Evolutionary conservation across 2,888 invertebrate genomes (phyloP), one percentile per base, ranked within the genome.

Genomic region (Acleris laterana): DNA sequence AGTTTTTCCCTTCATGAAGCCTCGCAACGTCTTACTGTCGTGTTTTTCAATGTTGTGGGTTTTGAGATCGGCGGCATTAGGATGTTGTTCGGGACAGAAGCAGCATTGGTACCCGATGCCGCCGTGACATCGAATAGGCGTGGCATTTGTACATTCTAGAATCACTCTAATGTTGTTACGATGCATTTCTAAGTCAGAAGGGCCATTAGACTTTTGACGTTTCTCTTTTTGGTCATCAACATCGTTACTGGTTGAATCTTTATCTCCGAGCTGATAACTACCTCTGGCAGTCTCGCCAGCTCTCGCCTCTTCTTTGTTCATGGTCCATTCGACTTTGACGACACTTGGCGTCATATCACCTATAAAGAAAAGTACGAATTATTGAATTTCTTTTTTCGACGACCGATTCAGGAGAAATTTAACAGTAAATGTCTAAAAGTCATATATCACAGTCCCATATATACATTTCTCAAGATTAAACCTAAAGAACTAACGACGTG

Each of bases 81-180:
- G 69, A 42, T 69, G 82, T 28, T 81, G 78, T 1, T 74, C 50
- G 1, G 68, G 64, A 62, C 86, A 87, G 53, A 76, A 87, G 53
- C 77, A 77, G 51, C 86, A 87, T 0, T 74, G 75, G 50, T 81
- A 87, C 0, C 84, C 85, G 1, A 79, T 77, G 1, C 82, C 82
- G 11, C 71, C 77, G 13, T 75, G 75, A 4, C 75, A 71, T 49
- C 81, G 70, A 17, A 85, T 84, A 0, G 86, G 84, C 0, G 88
- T 87, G 0, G 87, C 87, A 55, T 87, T 88, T 0, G 87, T 76
- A 60, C 73, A 72, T 3, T 74, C 65, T 1, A 87, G 70, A 17
- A 87, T 72, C 55, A 77, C 75, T 67, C 73, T 76, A 16, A 82
- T 76, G 63, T 82, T 85, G 11, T 63, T 70, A 7, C 79, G 71